phyloP scores from a whole-genome alignment of 2,888 invertebrate genomes.

The Plusia festucae region DNA sequence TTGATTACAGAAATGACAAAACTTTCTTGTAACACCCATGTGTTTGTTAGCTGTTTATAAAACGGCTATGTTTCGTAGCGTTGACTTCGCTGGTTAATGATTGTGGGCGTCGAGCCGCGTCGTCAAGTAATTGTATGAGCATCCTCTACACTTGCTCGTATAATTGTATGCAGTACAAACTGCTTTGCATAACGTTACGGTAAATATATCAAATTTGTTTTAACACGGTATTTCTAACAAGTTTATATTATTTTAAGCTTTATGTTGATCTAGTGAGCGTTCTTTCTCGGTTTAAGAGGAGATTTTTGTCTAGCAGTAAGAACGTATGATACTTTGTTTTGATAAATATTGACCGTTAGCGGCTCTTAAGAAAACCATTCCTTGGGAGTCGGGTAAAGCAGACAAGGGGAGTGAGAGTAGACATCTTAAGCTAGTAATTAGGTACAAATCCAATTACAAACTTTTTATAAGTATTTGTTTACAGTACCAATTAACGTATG shows the following conservation, averaged over 20 bases:
- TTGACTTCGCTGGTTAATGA: slow-evolving; percentile 13
- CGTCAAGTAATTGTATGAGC: slow-evolving; percentile 8
- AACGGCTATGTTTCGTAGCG: slow-evolving; percentile 17
- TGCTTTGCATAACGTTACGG: slow-evolving; percentile 9
- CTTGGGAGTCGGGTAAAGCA: too few relatives aligned
- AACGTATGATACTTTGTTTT: too few relatives aligned
- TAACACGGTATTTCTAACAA: not conserved
- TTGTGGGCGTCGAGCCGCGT: slow-evolving; percentile 7
- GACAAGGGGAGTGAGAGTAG: too few relatives aligned
- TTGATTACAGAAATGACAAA: not conserved
- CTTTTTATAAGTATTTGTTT: too few relatives aligned
- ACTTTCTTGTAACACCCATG: not conserved
- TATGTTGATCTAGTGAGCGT: too few relatives aligned
- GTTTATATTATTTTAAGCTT: not conserved
- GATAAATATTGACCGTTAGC: too few relatives aligned
- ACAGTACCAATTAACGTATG: too few relatives aligned
- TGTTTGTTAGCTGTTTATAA: slow-evolving; percentile 5
- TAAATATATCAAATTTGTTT: not conserved
- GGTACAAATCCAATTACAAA: too few relatives aligned
- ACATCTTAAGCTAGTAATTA: too few relatives aligned
- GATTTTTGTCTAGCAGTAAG: too few relatives aligned
- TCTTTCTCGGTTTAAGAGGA: too few relatives aligned
- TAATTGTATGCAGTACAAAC: slow-evolving; percentile 16
- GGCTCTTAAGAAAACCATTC: too few relatives aligned
- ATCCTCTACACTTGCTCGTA: slow-evolving; percentile 4